These are phyloP conservation scores for Tromatobia lineatoria DNA, from an alignment of 2,888 invertebrate species.

Conservation along the genomic window DNA sequence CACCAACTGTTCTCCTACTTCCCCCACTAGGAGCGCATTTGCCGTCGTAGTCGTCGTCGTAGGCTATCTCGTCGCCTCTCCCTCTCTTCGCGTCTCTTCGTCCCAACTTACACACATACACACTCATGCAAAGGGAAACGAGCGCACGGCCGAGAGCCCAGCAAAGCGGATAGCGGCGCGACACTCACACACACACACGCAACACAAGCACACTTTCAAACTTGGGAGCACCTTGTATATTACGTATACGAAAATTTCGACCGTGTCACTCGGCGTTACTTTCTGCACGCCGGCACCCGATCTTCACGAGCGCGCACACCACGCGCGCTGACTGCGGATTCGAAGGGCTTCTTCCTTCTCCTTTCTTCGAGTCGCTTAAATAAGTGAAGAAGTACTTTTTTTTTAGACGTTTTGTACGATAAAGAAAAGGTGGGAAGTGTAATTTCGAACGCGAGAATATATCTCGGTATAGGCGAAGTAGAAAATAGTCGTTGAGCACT, in stretches of 20 bases:
- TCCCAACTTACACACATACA: slow-evolving; percentile 40
- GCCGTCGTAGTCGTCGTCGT: slow-evolving; percentile 33
- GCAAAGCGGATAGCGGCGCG: slow-evolving; percentile 33
- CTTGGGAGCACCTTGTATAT: slow-evolving; percentile 47
- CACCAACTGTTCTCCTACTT: slow-evolving; percentile 42
- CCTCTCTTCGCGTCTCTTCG: slow-evolving; percentile 52
- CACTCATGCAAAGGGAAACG: slow-evolving; percentile 30
- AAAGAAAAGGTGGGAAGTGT: slow-evolving; percentile 4
- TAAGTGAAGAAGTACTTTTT: slow-evolving; percentile 11
- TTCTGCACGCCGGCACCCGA: slow-evolving; percentile 63
- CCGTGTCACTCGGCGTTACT: slow-evolving; percentile 72
- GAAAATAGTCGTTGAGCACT: too few relatives aligned
- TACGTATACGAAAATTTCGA: slow-evolving; percentile 78
- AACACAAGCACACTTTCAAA: slow-evolving; percentile 20
- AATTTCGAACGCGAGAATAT: not conserved
- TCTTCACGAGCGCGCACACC: slow-evolving; percentile 34
- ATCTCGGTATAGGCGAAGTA: too few relatives aligned
- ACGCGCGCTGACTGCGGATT: not conserved
- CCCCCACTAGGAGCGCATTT: slow-evolving; percentile 34
- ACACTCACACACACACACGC: slow-evolving; percentile 7
- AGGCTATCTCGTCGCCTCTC: slow-evolving; percentile 53
- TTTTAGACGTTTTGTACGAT: not conserved
- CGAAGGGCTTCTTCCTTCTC: not conserved
- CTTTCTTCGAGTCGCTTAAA: slow-evolving; percentile 19
- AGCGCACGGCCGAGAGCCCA: slow-evolving; percentile 15